Evolutionary conservation across 1,140 invertebrate species (phyloP).

Genomic region (Holotrichia oblita): DNA sequence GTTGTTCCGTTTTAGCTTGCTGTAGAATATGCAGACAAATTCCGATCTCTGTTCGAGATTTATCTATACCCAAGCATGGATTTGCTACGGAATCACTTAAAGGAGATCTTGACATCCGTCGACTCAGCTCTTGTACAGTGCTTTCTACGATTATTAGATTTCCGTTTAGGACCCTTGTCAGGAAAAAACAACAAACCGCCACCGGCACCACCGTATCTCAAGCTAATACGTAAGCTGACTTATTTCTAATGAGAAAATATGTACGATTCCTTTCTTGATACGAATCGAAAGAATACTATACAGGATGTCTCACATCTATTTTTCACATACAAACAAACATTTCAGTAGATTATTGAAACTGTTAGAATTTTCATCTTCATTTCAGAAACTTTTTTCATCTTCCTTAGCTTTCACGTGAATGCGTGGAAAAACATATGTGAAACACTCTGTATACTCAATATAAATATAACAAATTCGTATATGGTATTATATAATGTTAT

Average conservation of each 20-base stretch:
- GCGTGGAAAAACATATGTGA: too few species aligned
- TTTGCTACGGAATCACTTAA: constrained; percentile 62
- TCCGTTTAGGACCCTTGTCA: constrained; percentile 64
- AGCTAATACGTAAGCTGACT: constrained; percentile 65
- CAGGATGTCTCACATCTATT: too few species aligned
- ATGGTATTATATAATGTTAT: too few species aligned
- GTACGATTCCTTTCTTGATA: too few species aligned
- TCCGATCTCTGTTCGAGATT: constrained; percentile 65
- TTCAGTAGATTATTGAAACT: too few species aligned
- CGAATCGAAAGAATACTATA: too few species aligned
- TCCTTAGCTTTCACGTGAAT: too few species aligned
- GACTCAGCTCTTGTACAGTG: constrained; percentile 68
- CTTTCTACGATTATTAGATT: constrained; percentile 69
- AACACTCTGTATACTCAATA: too few species aligned
- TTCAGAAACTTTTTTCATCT: too few species aligned
- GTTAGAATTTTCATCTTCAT: too few species aligned
- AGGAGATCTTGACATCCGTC: constrained; percentile 68
- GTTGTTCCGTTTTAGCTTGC: constrained; percentile 52
- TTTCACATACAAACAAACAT: too few species aligned
- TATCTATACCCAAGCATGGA: constrained; percentile 69
- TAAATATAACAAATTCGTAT: too few species aligned
- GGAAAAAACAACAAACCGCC: constrained; percentile 67
- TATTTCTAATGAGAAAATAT: neutral
- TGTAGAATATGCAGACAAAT: constrained; percentile 49
- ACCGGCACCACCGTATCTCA: constrained; percentile 61